Percentiles rank a stretch among this genome's conserved stretches.
These are phyloP conservation scores for Odocoileus hemionus DNA, from an alignment of 2,113 vertebrate species.

Conservation along the genomic window DNA sequence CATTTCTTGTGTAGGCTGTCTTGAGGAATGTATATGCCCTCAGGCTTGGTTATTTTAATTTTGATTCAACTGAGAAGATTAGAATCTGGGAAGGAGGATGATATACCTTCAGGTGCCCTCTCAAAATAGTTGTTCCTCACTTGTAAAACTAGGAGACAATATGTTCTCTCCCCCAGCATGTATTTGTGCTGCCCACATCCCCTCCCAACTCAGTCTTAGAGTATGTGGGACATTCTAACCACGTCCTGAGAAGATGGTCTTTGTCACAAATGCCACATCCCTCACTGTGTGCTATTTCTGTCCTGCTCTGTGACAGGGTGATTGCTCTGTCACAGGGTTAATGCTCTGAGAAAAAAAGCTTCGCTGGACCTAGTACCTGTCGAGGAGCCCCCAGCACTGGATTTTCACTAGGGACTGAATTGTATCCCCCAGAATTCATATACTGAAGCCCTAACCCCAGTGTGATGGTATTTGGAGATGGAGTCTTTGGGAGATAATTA, in stretches of 20 bases:
- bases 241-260: background rate
- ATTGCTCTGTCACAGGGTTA: background rate
- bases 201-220: background rate
- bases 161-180: background rate
- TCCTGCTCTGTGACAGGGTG: background rate
- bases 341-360: background rate
- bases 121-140: background rate
- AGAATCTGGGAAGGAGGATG: background rate
- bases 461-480: background rate
- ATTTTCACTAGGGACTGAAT: background rate
- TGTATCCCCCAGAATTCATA: background rate
- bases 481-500: background rate
- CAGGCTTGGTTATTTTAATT: conserved; percentile 52
- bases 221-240: background rate
- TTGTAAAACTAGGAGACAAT: background rate
- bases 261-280: background rate
- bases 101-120: background rate
- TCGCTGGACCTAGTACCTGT: background rate
- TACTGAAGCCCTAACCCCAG: background rate
- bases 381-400: background rate
- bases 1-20: background rate
- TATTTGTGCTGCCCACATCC: background rate
- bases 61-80: conserved; percentile 39
- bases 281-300: background rate
- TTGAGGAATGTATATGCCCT: background rate